Conservation (phyloP, 2,113 vertebrate species). For the Sclerurus mexicanus region DNA sequence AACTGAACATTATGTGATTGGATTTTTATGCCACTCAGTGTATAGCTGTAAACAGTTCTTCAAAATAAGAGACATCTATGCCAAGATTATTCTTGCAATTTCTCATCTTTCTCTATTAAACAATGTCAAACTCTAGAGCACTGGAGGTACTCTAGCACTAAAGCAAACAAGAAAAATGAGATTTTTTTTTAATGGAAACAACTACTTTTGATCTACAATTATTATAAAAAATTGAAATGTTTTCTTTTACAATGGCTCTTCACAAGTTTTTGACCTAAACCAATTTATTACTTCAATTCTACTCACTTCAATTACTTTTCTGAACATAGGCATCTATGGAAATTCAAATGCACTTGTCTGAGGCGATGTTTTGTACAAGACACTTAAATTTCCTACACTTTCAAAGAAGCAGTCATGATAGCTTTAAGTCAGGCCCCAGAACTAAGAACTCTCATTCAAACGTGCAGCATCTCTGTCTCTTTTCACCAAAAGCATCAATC, state of each 20-base stretch:
- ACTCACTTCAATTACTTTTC: not conserved
- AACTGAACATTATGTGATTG: not conserved
- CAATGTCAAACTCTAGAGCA: not conserved
- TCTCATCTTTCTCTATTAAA: not conserved
- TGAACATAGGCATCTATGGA: not conserved
- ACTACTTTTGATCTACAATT: not conserved
- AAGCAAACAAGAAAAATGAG: not conserved
- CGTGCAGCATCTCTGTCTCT: not conserved
- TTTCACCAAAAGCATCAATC: slow-evolving; percentile 25
- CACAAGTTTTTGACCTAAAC: not conserved
- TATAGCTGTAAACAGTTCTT: not conserved
- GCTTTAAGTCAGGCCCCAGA: not conserved
- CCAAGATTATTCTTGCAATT: not conserved
- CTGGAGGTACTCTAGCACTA: not conserved
- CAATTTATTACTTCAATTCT: not conserved
- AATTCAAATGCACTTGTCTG: not conserved
- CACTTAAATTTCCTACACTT: not conserved
- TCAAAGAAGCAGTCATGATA: not conserved
- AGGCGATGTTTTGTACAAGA: not conserved
- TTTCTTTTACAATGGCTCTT: not conserved
- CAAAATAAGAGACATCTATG: not conserved
- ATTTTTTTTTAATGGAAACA: not conserved
- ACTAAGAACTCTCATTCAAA: not conserved
- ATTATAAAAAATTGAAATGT: not conserved
- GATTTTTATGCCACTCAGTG: not conserved